phyloP scores from a whole-genome alignment of 2,888 invertebrate genomes.

The Ptychoptera contaminata region DNA sequence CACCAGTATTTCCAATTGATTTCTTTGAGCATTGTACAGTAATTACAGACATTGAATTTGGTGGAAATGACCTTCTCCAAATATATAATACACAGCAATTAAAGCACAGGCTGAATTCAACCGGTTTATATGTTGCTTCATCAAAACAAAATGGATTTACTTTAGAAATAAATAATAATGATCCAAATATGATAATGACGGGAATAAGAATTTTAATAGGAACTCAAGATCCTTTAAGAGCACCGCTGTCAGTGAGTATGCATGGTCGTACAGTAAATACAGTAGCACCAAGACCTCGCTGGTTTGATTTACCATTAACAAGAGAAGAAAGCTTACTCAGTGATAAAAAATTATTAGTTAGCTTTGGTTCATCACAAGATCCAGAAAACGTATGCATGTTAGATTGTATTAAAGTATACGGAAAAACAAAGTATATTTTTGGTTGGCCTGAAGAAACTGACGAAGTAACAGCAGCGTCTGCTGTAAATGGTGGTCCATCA shows the following conservation, averaged over 20 bases:
- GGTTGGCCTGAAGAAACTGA: conserved; percentile 96
- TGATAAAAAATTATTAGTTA: conserved; percentile 75
- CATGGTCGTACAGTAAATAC: conserved; percentile 55
- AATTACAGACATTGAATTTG: conserved; percentile 86
- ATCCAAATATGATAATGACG: conserved; percentile 76
- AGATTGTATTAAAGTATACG: conserved; percentile 88
- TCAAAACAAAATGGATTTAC: conserved; percentile 81
- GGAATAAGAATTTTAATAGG: conserved; percentile 79
- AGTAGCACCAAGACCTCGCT: conserved; percentile 58
- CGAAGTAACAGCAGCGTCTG: conserved; percentile 34
- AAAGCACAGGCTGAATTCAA: conserved; percentile 52
- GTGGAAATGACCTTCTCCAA: conserved; percentile 86
- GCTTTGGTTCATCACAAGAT: conserved; percentile 74
- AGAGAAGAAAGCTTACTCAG: conserved; percentile 85
- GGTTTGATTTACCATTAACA: conserved; percentile 92
- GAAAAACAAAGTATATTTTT: conserved; percentile 87
- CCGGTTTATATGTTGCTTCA: conserved; percentile 83
- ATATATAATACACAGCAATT: conserved; percentile 88
- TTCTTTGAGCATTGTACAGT: conserved; percentile 92
- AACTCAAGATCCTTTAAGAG: conserved; percentile 26
- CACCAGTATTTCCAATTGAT: conserved; percentile 77
- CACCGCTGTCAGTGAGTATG: conserved; percentile 23
- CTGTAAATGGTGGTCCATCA: conserved; percentile 27
- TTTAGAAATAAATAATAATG: conserved; percentile 75
- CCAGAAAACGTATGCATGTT: conserved; percentile 81